Conservation (phyloP, 1,140 invertebrate genomes). For the Trichonephila clavata region DNA sequence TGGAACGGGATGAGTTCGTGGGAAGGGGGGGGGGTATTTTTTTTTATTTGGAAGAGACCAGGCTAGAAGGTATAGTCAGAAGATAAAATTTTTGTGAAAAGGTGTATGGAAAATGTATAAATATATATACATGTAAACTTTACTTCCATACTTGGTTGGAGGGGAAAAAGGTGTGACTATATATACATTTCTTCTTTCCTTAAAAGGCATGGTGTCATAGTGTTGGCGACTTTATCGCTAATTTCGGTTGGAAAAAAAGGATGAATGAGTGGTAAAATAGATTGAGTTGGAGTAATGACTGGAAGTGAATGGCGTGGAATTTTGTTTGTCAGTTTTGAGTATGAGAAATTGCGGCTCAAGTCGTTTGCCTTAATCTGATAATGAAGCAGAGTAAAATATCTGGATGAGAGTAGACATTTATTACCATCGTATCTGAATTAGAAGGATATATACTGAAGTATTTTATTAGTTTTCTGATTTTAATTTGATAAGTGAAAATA, state of each 20-base stretch:
- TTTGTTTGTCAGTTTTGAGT: background rate
- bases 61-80: background rate
- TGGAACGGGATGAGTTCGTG: slow-evolving; percentile 17
- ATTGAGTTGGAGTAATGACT: slow-evolving; percentile 42
- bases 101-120: slow-evolving; percentile 49
- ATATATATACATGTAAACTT: slow-evolving; percentile 62
- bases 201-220: background rate
- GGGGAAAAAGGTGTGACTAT: slow-evolving; percentile 10
- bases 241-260: slow-evolving; percentile 4
- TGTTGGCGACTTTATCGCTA: slow-evolving; percentile 43
- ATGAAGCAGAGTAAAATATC: background rate
- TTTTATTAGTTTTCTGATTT: too few relatives aligned
- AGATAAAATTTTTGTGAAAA: slow-evolving; percentile 57
- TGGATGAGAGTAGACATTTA: too few relatives aligned
- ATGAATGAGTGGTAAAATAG: slow-evolving; percentile 2
- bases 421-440: too few relatives aligned
- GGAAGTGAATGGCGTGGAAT: background rate
- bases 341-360: background rate
- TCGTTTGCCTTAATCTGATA: slow-evolving; percentile 20
- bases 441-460: too few relatives aligned
- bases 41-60: slow-evolving; percentile 17
- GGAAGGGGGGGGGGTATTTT: background rate
- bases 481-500: too few relatives aligned
- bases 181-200: slow-evolving; percentile 14
- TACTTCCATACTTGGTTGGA: background rate